These are phyloP conservation scores for Ditula angustiorana DNA, from an alignment of 2,888 invertebrate genomes.

Conservation along the genomic window DNA sequence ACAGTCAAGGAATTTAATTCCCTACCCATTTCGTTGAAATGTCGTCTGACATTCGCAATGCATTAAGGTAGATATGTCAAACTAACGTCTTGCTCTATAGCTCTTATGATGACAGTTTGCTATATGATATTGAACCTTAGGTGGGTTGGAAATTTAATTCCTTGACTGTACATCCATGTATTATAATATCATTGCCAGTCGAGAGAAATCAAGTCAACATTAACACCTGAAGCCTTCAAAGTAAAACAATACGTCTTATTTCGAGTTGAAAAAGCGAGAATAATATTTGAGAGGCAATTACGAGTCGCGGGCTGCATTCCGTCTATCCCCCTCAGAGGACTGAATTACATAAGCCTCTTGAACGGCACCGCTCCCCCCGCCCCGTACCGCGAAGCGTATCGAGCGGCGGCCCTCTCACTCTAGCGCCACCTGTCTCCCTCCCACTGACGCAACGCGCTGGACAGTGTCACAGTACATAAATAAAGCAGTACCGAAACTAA, in stretches of 20 bases:
- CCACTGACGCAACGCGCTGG: conserved; percentile 41
- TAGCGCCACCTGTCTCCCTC: conserved; percentile 50
- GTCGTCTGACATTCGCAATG: too few species aligned
- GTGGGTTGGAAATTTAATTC: too few species aligned
- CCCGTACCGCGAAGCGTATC: conserved; percentile 54
- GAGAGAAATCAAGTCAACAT: neutral
- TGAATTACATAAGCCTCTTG: conserved; percentile 52
- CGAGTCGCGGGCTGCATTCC: conserved; percentile 58
- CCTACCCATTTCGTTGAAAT: too few species aligned
- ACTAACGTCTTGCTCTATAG: too few species aligned
- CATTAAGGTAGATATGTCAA: too few species aligned
- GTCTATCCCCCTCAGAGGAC: conserved; percentile 56
- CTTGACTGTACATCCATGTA: too few species aligned
- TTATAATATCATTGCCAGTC: too few species aligned
- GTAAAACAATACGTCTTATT: conserved; percentile 38
- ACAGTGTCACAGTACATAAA: too few species aligned
- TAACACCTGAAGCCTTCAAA: neutral
- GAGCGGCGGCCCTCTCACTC: conserved; percentile 62
- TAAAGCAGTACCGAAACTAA: too few species aligned
- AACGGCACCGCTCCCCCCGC: conserved; percentile 20
- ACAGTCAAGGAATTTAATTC: too few species aligned
- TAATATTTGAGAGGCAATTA: conserved; percentile 62
- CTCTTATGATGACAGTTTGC: too few species aligned
- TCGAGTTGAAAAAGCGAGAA: conserved; percentile 50
- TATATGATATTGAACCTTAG: too few species aligned